Evolutionary conservation across 2,113 vertebrate genomes (phyloP).

Genomic region (Eolophus roseicapilla): DNA sequence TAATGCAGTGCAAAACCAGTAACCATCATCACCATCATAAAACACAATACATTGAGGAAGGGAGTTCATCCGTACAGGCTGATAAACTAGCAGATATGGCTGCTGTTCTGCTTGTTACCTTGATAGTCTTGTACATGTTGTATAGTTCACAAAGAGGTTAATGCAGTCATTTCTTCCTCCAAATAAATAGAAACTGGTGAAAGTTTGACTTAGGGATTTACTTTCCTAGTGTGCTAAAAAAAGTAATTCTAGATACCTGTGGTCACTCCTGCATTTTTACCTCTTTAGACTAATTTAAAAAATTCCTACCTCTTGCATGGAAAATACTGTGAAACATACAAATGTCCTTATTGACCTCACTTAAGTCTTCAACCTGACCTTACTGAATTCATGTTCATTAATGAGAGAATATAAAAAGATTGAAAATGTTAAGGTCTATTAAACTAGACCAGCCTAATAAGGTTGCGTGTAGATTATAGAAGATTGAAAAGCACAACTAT

Average conservation of each 20-base stretch:
- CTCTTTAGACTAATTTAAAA: background rate
- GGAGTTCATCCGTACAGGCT: background rate
- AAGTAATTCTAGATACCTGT: background rate
- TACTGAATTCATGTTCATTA: background rate
- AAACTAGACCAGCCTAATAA: background rate
- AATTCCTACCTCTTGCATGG: background rate
- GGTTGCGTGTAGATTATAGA: background rate
- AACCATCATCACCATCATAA: background rate
- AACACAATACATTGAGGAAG: background rate
- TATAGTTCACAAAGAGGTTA: background rate
- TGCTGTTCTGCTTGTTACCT: background rate
- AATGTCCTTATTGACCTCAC: background rate
- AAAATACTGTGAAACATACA: background rate
- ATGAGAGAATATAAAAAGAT: background rate
- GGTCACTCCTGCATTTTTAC: background rate
- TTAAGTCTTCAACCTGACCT: background rate
- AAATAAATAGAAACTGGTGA: background rate
- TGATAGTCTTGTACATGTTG: background rate
- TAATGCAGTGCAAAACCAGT: background rate
- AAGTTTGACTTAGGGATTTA: background rate
- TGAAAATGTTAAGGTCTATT: background rate
- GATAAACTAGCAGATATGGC: background rate
- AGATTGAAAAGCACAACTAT: background rate
- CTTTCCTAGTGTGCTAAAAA: background rate
- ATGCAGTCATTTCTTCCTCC: background rate